Conservation (phyloP, 2,797 vertebrate genomes). For the Ciconia nigra region DNA sequence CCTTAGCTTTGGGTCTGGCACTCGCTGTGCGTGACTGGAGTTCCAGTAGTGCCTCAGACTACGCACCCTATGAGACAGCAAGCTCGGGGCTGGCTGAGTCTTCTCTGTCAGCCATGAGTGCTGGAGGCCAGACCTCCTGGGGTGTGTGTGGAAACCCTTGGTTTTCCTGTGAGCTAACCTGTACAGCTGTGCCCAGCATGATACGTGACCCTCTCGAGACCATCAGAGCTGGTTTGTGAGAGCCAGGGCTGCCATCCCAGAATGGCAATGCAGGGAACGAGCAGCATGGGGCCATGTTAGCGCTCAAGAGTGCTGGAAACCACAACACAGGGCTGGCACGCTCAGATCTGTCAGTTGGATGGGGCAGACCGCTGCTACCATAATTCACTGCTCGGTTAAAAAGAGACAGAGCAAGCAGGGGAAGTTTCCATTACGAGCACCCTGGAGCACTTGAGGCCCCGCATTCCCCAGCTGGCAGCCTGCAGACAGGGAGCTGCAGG, state of each 20-base stretch:
- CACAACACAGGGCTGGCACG: background rate
- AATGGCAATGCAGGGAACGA: background rate
- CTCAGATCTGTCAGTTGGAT: background rate
- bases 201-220: background rate
- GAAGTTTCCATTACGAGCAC: background rate
- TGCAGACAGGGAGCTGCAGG: background rate
- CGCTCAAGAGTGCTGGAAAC: background rate
- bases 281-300: background rate
- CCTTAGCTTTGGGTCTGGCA: background rate
- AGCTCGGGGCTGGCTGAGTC: background rate
- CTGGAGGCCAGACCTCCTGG: background rate
- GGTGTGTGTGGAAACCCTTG: background rate
- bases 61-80: background rate
- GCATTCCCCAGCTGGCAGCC: background rate
- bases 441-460: background rate
- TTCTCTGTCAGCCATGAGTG: background rate
- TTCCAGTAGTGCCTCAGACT: background rate
- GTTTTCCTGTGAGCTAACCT: background rate
- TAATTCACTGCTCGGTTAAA: background rate
- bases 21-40: background rate
- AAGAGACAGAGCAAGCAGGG: background rate
- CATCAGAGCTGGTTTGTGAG: background rate
- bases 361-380: background rate
- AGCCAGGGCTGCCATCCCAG: background rate
- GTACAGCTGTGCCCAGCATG: background rate